Evolutionary conservation across 92 coral and sea anemone species (phyloP), one percentile per base, ranked within the genome.

Genomic region (Galaxea fascicularis): DNA sequence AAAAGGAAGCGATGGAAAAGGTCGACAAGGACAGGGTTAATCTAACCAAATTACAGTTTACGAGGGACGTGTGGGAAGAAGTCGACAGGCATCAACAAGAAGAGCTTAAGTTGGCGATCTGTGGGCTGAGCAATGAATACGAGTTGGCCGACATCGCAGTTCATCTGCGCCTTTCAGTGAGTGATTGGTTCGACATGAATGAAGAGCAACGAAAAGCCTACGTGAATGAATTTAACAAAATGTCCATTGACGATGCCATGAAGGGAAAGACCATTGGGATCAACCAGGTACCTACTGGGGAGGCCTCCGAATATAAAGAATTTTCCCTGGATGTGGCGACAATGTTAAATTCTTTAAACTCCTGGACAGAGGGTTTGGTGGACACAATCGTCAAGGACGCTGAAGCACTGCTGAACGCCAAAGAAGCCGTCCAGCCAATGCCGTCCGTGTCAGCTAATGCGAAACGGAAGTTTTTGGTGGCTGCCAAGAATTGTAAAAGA

Each of bases 21-120:
- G 77, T 76, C 30, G 84, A 83, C 65, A 88, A 88, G 67, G 44
- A 77, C 6, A 79, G 71, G 56, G 66, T 22, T n/a, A 71, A 83
- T 29, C 39, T 88, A 46, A 29, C 88, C 26, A 88, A 88, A 59
- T 54, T 88, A n/a, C 73, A 83, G 79, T 82, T 88, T 59, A 39
- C 56, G 53, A 66, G 4, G 11, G 79, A 88, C 44, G 65, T n/a
- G n/a, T n/a, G n/a, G n/a, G n/a, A n/a, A n/a, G n/a, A n/a, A n/a
- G n/a, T n/a, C n/a, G n/a, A n/a, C n/a, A n/a, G n/a, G n/a, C n/a
- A n/a, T n/a, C n/a, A n/a, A n/a, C n/a, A n/a, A n/a, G n/a, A n/a
- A n/a, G n/a, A n/a, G n/a, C n/a, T n/a, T n/a, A n/a, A n/a, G n/a
- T n/a, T n/a, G n/a, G n/a, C n/a, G n/a, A n/a, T n/a, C n/a, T n/a